These are phyloP conservation scores for Gastrophysa polygoni DNA, from an alignment of 2,888 invertebrate genomes.

Conservation along the genomic window DNA sequence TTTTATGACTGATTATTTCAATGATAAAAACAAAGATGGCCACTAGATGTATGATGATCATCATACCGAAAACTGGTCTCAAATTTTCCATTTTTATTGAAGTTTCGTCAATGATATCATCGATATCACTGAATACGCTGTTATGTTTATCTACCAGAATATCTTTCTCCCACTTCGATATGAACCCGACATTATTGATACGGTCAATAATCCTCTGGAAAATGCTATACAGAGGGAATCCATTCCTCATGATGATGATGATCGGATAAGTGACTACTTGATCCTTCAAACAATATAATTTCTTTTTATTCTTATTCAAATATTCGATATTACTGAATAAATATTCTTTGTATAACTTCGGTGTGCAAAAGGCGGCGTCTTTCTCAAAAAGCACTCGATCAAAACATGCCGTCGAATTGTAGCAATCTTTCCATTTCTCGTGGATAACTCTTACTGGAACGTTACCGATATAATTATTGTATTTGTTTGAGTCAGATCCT, in stretches of 20 bases:
- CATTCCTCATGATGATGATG: slow-evolving; percentile 51
- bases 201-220: slow-evolving; percentile 45
- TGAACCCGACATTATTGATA: slow-evolving; percentile 46
- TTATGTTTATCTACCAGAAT: slow-evolving; percentile 17
- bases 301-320: slow-evolving; percentile 36
- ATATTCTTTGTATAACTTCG: slow-evolving; percentile 46
- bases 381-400: slow-evolving; percentile 36
- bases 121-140: neutral
- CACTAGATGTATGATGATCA: slow-evolving; percentile 20
- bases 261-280: slow-evolving; percentile 49
- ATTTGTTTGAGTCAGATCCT: slow-evolving; percentile 9
- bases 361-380: slow-evolving; percentile 44
- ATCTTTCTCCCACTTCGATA: slow-evolving; percentile 36
- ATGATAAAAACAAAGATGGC: slow-evolving; percentile 24
- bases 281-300: slow-evolving; percentile 43
- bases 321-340: slow-evolving; percentile 41
- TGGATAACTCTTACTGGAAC: slow-evolving; percentile 22
- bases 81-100: slow-evolving; percentile 30
- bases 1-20: slow-evolving; percentile 22
- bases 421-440: slow-evolving; percentile 34
- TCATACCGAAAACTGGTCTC: slow-evolving; percentile 25
- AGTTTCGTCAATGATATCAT: slow-evolving; percentile 4
- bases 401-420: slow-evolving; percentile 39
- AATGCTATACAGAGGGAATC: slow-evolving; percentile 46
- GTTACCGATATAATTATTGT: slow-evolving; percentile 15